Evolutionary conservation across 1,140 invertebrate genomes (phyloP).

Genomic region (Anoplophora glabripennis): DNA sequence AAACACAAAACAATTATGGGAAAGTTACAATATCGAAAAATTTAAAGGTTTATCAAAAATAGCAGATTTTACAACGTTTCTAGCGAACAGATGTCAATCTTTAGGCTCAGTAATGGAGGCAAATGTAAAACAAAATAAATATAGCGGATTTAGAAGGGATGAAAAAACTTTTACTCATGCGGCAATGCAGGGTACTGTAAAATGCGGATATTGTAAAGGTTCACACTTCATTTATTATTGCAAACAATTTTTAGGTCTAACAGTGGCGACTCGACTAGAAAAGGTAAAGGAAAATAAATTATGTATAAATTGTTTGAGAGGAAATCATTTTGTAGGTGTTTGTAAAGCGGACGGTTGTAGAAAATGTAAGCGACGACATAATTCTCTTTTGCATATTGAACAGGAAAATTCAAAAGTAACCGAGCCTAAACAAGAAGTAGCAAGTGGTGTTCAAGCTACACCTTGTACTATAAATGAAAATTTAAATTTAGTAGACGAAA

Average conservation of each 20-base stretch:
- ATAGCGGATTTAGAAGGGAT: not conserved
- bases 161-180: not conserved
- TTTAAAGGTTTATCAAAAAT: not conserved
- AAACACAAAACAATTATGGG: not conserved
- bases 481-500: no score
- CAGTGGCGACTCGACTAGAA: not conserved
- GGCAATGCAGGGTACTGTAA: no score
- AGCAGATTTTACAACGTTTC: not conserved
- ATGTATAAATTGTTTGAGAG: conserved; percentile 2
- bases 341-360: no score
- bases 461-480: no score
- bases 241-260: not conserved
- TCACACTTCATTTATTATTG: conserved; percentile 1
- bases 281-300: not conserved
- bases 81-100: not conserved
- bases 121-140: not conserved
- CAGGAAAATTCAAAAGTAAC: no score
- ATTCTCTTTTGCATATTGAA: no score
- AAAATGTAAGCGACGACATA: no score
- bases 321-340: no score
- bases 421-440: no score
- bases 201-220: not conserved
- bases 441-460: no score
- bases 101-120: not conserved
- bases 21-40: not conserved